Evolutionary conservation across 2,113 vertebrate species (phyloP).

Genomic region (Copsychus sechellarum): DNA sequence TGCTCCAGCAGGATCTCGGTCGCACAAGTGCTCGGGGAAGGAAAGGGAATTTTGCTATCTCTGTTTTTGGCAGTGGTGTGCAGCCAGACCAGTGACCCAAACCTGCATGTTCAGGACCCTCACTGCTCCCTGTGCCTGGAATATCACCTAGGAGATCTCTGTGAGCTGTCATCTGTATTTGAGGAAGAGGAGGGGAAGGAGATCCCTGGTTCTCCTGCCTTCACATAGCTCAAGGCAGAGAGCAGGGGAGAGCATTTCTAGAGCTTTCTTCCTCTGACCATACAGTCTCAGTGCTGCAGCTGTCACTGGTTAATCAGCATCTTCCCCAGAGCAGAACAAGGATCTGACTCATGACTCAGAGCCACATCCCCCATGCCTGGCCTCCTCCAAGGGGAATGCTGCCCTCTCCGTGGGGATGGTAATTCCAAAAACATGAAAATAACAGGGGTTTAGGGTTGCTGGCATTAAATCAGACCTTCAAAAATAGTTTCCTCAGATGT

Average conservation of each 20-base stretch:
- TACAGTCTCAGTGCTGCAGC: neutral
- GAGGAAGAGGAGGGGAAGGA: neutral
- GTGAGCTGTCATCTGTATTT: neutral
- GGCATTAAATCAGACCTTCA: neutral
- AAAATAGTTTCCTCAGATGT: constrained; percentile 3
- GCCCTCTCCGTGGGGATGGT: neutral
- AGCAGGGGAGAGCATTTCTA: neutral
- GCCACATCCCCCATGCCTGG: neutral
- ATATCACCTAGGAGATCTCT: neutral
- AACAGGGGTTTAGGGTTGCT: neutral
- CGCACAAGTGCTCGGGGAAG: neutral
- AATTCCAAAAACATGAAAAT: neutral
- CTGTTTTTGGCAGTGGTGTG: neutral
- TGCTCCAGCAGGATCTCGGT: neutral
- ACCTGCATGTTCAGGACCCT: neutral
- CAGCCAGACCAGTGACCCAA: neutral
- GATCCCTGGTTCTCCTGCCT: neutral
- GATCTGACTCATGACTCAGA: neutral
- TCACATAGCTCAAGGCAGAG: neutral
- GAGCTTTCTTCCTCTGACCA: neutral
- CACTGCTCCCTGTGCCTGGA: neutral
- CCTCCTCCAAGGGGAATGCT: neutral
- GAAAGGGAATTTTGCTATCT: neutral
- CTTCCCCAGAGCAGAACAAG: neutral
- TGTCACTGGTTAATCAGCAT: constrained; percentile 18